Conservation (phyloP, 2,888 invertebrate species). For the Pterostichus madidus region DNA sequence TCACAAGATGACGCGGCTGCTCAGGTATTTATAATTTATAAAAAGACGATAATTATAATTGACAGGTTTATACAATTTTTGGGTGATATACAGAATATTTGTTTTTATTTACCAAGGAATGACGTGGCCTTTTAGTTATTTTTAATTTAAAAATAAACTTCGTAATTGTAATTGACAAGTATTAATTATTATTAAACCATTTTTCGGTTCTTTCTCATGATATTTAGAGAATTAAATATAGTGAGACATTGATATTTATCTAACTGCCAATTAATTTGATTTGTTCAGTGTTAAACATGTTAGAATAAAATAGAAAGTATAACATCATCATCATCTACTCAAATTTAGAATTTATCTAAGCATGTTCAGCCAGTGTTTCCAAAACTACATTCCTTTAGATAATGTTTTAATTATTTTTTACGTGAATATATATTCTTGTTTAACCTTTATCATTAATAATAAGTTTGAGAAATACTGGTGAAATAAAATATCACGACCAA, state of each 20-base stretch:
- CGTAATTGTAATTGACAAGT: slow-evolving; percentile 34
- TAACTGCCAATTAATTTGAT: slow-evolving; percentile 37
- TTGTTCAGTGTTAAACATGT: slow-evolving; percentile 8
- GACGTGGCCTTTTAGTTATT: background rate
- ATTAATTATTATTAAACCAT: slow-evolving; percentile 27
- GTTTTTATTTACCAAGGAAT: no score
- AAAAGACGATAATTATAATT: slow-evolving; percentile 7
- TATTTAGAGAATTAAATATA: slow-evolving; percentile 9
- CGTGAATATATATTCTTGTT: no score
- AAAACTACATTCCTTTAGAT: no score
- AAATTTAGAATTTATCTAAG: slow-evolving; percentile 16
- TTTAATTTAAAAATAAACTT: background rate
- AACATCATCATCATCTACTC: slow-evolving; percentile 11
- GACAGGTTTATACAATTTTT: no score
- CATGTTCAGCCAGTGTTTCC: background rate
- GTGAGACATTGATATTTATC: slow-evolving; percentile 40
- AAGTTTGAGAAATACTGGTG: no score
- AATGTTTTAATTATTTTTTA: no score
- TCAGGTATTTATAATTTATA: slow-evolving; percentile 12
- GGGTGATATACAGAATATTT: no score
- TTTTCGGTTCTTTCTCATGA: slow-evolving; percentile 12
- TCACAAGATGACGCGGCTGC: slow-evolving; percentile 1
- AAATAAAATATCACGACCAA: no score
- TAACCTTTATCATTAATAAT: no score
- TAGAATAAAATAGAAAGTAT: slow-evolving; percentile 40